Conservation (phyloP, 2,797 vertebrate species). For the Sebastes dallii region DNA sequence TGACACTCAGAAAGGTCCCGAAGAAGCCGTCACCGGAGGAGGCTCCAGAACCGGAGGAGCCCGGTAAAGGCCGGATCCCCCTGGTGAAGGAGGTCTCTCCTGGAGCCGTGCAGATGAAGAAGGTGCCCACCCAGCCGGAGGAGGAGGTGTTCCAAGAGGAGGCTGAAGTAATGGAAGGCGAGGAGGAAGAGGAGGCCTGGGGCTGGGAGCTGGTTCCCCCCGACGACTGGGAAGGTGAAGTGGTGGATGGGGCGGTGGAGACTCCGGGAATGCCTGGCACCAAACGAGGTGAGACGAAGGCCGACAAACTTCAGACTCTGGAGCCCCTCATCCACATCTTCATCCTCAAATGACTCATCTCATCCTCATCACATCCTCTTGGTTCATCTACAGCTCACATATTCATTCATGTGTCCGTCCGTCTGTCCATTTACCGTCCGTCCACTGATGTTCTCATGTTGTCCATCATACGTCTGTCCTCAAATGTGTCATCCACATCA, state of each 20-base stretch:
- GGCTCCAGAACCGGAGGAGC: conserved; percentile 25
- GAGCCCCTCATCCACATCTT: conserved; percentile 11
- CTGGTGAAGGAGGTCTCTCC: conserved; percentile 78
- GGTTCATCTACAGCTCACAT: not conserved
- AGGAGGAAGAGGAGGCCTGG: conserved; percentile 75
- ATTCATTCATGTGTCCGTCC: not conserved
- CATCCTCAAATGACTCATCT: conserved; percentile 53
- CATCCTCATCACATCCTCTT: conserved; percentile 53
- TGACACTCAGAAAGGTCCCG: conserved; percentile 64
- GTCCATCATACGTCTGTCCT: conserved; percentile 20
- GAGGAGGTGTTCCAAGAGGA: conserved; percentile 75
- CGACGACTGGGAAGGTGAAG: conserved; percentile 78
- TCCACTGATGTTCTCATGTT: not conserved
- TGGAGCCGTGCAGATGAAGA: conserved; percentile 72
- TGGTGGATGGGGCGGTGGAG: conserved; percentile 74
- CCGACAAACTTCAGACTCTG: conserved; percentile 57
- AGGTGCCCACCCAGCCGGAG: conserved; percentile 78
- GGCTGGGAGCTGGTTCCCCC: conserved; percentile 81
- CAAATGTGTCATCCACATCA: not conserved
- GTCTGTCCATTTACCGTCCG: not conserved
- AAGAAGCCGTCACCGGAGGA: conserved; percentile 66
- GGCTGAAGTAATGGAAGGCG: conserved; percentile 50
- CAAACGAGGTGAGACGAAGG: conserved; percentile 88
- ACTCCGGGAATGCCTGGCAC: conserved; percentile 82
- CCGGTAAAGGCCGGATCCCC: conserved; percentile 45